Evolutionary conservation across 2,888 invertebrate genomes (phyloP).

Genomic region (Deroplatys truncata): DNA sequence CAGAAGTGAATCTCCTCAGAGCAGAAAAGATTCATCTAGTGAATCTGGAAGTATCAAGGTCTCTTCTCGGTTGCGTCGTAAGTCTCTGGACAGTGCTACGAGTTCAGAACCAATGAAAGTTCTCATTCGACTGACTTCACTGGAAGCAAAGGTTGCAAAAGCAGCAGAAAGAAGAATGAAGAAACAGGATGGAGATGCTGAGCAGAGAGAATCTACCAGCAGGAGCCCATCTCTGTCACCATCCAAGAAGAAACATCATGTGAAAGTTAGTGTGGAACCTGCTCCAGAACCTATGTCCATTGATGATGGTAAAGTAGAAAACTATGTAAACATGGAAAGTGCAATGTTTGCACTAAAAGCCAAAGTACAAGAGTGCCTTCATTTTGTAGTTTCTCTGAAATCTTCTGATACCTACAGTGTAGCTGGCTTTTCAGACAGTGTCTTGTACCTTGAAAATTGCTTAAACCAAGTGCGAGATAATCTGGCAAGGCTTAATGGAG

Average conservation of each 20-base stretch:
- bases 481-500: slow-evolving; percentile 55
- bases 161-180: slow-evolving; percentile 44
- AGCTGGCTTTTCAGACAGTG: slow-evolving; percentile 44
- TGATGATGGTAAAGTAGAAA: slow-evolving; percentile 2
- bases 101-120: slow-evolving; percentile 78
- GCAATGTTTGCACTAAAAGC: slow-evolving; percentile 60
- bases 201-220: background rate
- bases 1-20: slow-evolving; percentile 40
- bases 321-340: slow-evolving; percentile 57
- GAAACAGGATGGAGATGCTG: slow-evolving; percentile 31
- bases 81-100: slow-evolving; percentile 74
- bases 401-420: slow-evolving; percentile 45
- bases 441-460: slow-evolving; percentile 60
- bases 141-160: slow-evolving; percentile 72
- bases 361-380: slow-evolving; percentile 64
- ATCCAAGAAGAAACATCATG: background rate
- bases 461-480: slow-evolving; percentile 60
- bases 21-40: slow-evolving; percentile 16
- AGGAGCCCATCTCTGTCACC: background rate
- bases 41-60: slow-evolving; percentile 48
- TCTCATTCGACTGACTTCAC: slow-evolving; percentile 66
- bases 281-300: slow-evolving; percentile 1
- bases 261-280: slow-evolving; percentile 26
- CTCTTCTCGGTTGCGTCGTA: slow-evolving; percentile 60
- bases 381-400: slow-evolving; percentile 59